A percentile compares a stretch with the other conserved stretches of the same genome.
phyloP scores from a whole-genome alignment of 2,113 vertebrate species.

The Abramis brama region DNA sequence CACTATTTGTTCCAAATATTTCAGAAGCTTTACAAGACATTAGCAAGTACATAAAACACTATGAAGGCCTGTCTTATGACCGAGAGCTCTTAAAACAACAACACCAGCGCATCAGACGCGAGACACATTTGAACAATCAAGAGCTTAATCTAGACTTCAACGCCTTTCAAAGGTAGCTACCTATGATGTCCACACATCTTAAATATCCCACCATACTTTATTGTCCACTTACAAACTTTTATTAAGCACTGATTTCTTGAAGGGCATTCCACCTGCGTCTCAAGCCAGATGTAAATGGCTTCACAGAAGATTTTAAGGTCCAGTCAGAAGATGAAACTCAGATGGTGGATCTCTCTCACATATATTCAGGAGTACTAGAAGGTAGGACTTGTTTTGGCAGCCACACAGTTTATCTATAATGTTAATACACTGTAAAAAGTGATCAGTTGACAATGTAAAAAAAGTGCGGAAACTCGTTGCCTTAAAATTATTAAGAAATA shows the following conservation, averaged over 20 bases:
- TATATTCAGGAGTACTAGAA: slow-evolving; percentile 77
- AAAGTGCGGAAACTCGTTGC: no score
- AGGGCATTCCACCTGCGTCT: slow-evolving; percentile 75
- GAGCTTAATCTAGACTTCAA: slow-evolving; percentile 69
- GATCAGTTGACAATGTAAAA: no score
- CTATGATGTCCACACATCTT: neutral
- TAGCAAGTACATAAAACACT: slow-evolving; percentile 69
- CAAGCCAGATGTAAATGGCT: slow-evolving; percentile 65
- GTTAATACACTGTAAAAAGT: neutral
- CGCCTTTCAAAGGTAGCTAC: slow-evolving; percentile 70
- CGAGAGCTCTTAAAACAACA: slow-evolving; percentile 63
- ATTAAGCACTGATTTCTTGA: slow-evolving; percentile 9
- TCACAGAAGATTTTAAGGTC: slow-evolving; percentile 70
- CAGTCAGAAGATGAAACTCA: slow-evolving; percentile 53
- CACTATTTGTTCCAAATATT: neutral
- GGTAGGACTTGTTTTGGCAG: slow-evolving; percentile 65
- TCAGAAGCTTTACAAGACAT: slow-evolving; percentile 62
- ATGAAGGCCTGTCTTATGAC: slow-evolving; percentile 69
- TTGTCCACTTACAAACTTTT: neutral
- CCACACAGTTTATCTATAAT: neutral
- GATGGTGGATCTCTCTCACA: slow-evolving; percentile 72
- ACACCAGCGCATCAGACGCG: slow-evolving; percentile 66
- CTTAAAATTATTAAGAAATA: no score
- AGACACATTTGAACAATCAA: slow-evolving; percentile 25
- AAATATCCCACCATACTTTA: neutral